A percentile compares a stretch with the other conserved stretches of the same genome.
These are phyloP conservation scores for Agrotis ipsilon DNA, from an alignment of 2,888 invertebrate species.

Conservation along the genomic window DNA sequence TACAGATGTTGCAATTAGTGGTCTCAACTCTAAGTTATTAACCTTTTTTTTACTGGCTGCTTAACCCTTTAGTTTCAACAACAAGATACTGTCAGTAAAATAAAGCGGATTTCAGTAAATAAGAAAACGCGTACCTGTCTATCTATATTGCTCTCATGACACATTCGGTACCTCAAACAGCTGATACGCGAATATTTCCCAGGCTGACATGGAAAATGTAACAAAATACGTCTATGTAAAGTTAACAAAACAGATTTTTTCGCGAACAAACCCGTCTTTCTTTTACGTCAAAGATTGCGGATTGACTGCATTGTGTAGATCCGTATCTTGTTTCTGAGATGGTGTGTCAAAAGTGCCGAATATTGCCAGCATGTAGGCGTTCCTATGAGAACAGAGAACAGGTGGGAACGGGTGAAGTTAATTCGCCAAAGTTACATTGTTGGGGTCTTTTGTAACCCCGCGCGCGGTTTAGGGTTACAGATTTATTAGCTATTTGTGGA, in stretches of 20 bases:
- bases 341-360: constrained; percentile 81
- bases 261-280: constrained; percentile 31
- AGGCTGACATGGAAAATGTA: constrained; percentile 53
- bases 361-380: constrained; percentile 50
- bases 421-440: constrained; percentile 77
- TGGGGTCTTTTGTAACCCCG: constrained; percentile 56
- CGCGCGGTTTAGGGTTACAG: constrained; percentile 62
- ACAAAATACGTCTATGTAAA: constrained; percentile 48
- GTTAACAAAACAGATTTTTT: constrained; percentile 51
- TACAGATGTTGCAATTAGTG: no score
- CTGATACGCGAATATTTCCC: constrained; percentile 54
- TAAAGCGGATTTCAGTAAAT: not conserved
- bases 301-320: constrained; percentile 75
- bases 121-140: no score
- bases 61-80: no score
- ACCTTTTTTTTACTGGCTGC: no score
- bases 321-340: constrained; percentile 81
- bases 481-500: constrained; percentile 59
- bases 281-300: constrained; percentile 67
- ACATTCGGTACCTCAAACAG: constrained; percentile 12
- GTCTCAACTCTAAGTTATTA: no score
- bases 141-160: not conserved
- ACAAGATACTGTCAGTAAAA: not conserved
- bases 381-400: constrained; percentile 77
- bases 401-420: constrained; percentile 85